These are phyloP conservation scores for Pentamera pediparva DNA, from an alignment of 53 echinoderm and acorn worm genomes.

Conservation along the genomic window DNA sequence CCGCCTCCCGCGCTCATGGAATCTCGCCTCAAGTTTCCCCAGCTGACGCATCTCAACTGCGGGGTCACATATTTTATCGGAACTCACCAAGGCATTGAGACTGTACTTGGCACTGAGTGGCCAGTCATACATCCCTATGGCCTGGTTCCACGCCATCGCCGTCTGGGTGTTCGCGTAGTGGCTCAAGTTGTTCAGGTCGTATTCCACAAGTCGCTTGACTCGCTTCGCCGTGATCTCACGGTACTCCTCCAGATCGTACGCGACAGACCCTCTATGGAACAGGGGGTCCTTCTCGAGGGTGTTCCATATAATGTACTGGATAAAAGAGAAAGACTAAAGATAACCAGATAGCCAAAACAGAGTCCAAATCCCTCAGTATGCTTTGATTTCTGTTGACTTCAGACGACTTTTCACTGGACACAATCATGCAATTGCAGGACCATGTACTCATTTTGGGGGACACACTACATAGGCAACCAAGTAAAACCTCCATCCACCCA, in stretches of 20 bases:
- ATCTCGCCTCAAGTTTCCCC: no score
- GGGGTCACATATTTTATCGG: background rate
- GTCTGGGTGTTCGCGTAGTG: constrained; percentile 31
- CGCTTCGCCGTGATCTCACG: constrained; percentile 37
- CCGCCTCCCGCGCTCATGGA: no score
- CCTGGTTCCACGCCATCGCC: constrained; percentile 47
- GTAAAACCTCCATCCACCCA: no score
- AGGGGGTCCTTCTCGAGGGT: constrained; percentile 67
- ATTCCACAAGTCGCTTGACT: constrained; percentile 49
- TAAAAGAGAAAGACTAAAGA: no score
- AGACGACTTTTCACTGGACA: no score
- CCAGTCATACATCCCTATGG: constrained; percentile 64
- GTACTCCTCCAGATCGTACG: constrained; percentile 48
- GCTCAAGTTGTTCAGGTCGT: constrained; percentile 39
- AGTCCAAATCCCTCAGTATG: no score
- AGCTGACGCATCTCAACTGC: background rate
- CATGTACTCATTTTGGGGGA: no score
- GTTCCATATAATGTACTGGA: constrained; percentile 57
- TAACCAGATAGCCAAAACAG: no score
- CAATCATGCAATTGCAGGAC: no score
- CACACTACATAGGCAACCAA: no score
- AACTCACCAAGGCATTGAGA: constrained; percentile 52
- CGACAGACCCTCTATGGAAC: constrained; percentile 42
- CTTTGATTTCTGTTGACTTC: no score
- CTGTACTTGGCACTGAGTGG: constrained; percentile 56